phyloP scores from a whole-genome alignment of 35 echinoderm and acorn worm genomes.

The Lytechinus pictus region DNA sequence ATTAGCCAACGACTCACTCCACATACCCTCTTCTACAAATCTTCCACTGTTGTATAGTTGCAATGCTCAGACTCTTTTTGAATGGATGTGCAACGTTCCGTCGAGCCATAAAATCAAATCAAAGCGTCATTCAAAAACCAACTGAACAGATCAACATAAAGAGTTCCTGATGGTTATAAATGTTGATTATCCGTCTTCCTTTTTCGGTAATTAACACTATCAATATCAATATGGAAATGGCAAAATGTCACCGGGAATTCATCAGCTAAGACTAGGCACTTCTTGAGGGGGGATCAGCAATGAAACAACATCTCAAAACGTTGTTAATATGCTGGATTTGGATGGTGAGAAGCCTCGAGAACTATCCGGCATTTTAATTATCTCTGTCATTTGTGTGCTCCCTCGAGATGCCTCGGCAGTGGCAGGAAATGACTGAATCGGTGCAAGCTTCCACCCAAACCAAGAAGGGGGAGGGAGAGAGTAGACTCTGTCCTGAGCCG shows the following conservation, averaged over 20 bases:
- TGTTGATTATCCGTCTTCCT: not conserved
- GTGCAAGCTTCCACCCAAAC: constrained; percentile 12
- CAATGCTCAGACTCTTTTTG: not conserved
- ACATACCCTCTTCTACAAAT: not conserved
- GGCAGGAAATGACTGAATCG: constrained; percentile 52
- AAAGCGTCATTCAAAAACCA: not conserved
- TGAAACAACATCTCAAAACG: not conserved
- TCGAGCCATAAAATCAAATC: not conserved
- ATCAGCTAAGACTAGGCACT: not conserved
- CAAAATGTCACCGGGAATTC: not conserved
- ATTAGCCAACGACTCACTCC: constrained; percentile 29
- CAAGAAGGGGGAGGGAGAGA: not conserved
- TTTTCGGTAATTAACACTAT: not conserved
- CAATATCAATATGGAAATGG: not conserved
- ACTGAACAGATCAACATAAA: not conserved
- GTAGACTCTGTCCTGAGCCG: not conserved
- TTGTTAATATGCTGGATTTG: constrained; percentile 27
- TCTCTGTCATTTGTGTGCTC: constrained; percentile 27
- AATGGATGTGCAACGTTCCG: not conserved
- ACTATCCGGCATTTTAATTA: constrained; percentile 32
- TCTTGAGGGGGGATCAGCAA: constrained; percentile 35
- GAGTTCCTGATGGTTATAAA: not conserved
- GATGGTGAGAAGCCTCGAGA: constrained; percentile 29
- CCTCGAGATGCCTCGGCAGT: constrained; percentile 42
- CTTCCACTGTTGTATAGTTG: not conserved